Percentiles rank a stretch among this genome's conserved stretches.
Conservation (phyloP, 1,140 invertebrate species). For the Polypedilum pembai region DNA sequence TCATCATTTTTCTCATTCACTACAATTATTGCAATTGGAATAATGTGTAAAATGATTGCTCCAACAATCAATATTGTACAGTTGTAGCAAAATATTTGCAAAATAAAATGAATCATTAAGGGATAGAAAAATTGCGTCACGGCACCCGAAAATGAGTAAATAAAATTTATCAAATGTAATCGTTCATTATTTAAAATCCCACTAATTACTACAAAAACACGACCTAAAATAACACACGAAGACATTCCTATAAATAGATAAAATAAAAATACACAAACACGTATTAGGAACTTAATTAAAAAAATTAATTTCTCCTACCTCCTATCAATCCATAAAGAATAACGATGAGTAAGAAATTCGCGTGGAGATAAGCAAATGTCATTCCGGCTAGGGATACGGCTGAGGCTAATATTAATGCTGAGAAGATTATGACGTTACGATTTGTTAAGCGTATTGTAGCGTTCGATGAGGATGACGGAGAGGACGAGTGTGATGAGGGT, state of each 20-base stretch:
- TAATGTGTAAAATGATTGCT: not conserved
- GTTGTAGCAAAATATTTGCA: not conserved
- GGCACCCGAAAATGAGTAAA: not conserved
- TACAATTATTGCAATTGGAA: not conserved
- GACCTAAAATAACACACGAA: not conserved
- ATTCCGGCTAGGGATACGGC: not conserved
- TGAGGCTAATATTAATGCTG: not conserved
- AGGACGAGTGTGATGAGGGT: not conserved
- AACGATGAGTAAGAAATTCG: constrained; percentile 10
- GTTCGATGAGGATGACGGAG: not conserved
- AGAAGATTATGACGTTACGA: not conserved
- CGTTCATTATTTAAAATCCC: not conserved
- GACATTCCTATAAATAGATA: not conserved
- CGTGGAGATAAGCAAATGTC: not conserved
- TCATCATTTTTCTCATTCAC: not conserved
- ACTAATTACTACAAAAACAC: not conserved
- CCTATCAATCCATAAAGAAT: not conserved
- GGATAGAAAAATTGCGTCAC: not conserved
- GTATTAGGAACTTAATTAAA: not conserved
- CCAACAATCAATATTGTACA: not conserved
- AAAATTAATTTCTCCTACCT: not conserved
- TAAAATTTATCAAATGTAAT: constrained; percentile 19
- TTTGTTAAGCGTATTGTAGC: not conserved
- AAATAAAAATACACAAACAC: not conserved
- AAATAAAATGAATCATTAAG: not conserved